phyloP scores from a whole-genome alignment of 2,113 vertebrate genomes.

The Onychorhynchus coronatus region DNA sequence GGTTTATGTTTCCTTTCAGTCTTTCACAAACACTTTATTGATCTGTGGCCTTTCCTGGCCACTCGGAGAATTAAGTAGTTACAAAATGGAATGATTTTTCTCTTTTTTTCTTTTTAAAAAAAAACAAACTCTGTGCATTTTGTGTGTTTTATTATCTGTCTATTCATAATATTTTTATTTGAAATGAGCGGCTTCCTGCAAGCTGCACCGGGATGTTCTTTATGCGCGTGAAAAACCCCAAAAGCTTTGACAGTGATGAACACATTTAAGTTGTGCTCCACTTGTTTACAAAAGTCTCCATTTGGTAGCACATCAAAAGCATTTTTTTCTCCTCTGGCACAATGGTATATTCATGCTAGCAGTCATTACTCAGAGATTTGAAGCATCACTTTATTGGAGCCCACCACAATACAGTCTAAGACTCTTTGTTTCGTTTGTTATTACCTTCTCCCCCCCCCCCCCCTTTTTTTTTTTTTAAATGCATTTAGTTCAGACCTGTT shows the following conservation, averaged over 20 bases:
- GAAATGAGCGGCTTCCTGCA: slow-evolving; percentile 1
- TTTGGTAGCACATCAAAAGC: slow-evolving; percentile 75
- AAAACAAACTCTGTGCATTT: background rate
- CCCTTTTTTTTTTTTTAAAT: background rate
- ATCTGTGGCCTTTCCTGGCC: slow-evolving; percentile 69
- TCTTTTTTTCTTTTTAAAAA: background rate
- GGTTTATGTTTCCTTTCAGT: slow-evolving; percentile 79
- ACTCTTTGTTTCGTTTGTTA: slow-evolving; percentile 68
- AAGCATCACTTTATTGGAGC: slow-evolving; percentile 69
- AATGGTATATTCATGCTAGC: slow-evolving; percentile 74
- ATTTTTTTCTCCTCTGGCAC: slow-evolving; percentile 61
- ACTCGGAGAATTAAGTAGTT: slow-evolving; percentile 61
- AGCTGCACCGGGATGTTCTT: background rate
- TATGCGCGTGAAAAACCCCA: background rate
- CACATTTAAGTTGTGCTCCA: slow-evolving; percentile 66
- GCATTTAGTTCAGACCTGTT: slow-evolving; percentile 43
- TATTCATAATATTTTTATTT: slow-evolving; percentile 68
- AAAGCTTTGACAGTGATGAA: slow-evolving; percentile 69
- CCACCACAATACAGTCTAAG: slow-evolving; percentile 65
- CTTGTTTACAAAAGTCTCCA: slow-evolving; percentile 74
- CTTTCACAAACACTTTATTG: slow-evolving; percentile 74
- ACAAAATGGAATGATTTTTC: slow-evolving; percentile 42
- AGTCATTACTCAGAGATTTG: slow-evolving; percentile 72
- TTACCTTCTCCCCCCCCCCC: background rate
- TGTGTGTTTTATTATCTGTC: slow-evolving; percentile 41